Evolutionary conservation across 2,797 vertebrate species (phyloP).

Genomic region (Cyclura pinguis): DNA sequence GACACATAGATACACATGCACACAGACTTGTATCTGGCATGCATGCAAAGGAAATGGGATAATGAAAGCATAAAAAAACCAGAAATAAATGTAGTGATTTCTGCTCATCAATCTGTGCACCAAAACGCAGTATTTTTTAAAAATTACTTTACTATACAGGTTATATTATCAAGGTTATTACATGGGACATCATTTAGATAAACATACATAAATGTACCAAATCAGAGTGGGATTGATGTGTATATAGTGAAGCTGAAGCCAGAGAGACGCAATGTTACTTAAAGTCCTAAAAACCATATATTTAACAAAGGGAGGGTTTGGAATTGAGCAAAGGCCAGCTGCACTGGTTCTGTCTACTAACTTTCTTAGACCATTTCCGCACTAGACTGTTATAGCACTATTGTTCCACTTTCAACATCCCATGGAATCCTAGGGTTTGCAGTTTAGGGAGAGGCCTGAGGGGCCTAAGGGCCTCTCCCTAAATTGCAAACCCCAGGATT

Average conservation of each 20-base stretch:
- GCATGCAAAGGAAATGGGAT: conserved; percentile 30
- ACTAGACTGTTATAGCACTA: too few relatives aligned
- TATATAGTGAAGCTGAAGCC: not conserved
- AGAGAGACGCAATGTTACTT: not conserved
- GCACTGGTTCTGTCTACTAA: not conserved
- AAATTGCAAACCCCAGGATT: too few relatives aligned
- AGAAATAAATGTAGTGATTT: conserved; percentile 54
- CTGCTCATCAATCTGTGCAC: conserved; percentile 54
- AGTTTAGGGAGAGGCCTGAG: too few relatives aligned
- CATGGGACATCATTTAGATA: not conserved
- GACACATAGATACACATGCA: not conserved
- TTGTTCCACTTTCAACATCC: too few relatives aligned
- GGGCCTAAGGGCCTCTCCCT: too few relatives aligned
- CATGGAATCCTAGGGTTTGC: too few relatives aligned
- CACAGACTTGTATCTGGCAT: not conserved
- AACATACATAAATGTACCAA: not conserved
- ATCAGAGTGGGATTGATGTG: not conserved
- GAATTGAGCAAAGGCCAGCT: not conserved
- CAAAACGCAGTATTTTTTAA: not conserved
- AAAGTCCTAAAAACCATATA: not conserved
- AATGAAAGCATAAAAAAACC: conserved; percentile 31
- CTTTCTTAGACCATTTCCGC: not conserved
- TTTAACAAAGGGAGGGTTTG: conserved; percentile 18
- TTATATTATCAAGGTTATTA: not conserved
- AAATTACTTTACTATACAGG: conserved; percentile 1